A percentile compares a stretch with the other conserved stretches of the same genome.
phyloP scores from a whole-genome alignment of 2,113 vertebrate species.

The Rhombomys opimus region DNA sequence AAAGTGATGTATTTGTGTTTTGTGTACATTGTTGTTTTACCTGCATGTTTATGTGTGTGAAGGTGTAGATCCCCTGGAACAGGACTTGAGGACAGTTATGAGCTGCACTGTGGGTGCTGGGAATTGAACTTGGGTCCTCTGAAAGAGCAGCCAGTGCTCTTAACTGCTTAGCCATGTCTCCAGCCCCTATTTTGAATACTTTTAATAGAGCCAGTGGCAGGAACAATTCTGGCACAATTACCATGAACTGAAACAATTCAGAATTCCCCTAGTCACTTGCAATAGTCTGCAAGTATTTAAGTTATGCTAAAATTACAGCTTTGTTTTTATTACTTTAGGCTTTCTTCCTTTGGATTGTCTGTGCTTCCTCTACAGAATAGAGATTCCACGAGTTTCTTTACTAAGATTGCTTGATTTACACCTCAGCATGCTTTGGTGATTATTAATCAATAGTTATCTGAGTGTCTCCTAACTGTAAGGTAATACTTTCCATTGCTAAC shows the following conservation, averaged over 20 bases:
- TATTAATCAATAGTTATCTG: constrained; percentile 24
- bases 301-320: constrained; percentile 19
- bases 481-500: constrained; percentile 4
- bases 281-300: constrained; percentile 25
- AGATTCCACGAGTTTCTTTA: constrained; percentile 34
- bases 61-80: too few species aligned
- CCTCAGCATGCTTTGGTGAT: constrained; percentile 1
- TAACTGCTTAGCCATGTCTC: too few species aligned
- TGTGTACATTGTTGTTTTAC: too few species aligned
- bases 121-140: too few species aligned
- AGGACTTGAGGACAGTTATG: too few species aligned
- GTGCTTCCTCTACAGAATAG: neutral
- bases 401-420: constrained; percentile 46
- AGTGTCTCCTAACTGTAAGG: constrained; percentile 43
- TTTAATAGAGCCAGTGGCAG: neutral
- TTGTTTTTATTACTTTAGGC: constrained; percentile 50
- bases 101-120: too few species aligned
- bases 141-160: too few species aligned
- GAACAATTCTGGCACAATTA: neutral
- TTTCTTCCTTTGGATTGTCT: constrained; percentile 35
- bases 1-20: too few species aligned
- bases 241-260: constrained; percentile 49
- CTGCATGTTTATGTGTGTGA: too few species aligned
- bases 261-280: neutral
- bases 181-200: too few species aligned